Percentiles rank a stretch among this genome's conserved stretches.
Conservation (phyloP, 2,888 invertebrate species). For the Pollenia griseotomentosa region DNA sequence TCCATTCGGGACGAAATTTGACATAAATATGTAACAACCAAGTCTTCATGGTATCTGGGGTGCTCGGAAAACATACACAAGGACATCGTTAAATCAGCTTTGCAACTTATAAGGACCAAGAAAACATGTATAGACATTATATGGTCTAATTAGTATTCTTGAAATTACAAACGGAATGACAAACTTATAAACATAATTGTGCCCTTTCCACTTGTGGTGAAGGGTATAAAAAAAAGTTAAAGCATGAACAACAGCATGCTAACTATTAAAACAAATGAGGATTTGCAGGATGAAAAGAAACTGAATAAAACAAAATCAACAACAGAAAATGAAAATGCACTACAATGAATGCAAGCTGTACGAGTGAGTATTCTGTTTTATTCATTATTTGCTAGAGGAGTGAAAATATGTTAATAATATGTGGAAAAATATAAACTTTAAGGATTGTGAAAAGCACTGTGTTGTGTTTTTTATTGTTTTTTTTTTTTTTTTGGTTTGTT, state of each 20-base stretch:
- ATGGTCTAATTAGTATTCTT: too few species aligned
- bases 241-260: conserved; percentile 16
- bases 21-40: too few species aligned
- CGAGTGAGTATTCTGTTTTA: conserved; percentile 22
- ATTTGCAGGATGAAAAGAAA: conserved; percentile 54
- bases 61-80: too few species aligned
- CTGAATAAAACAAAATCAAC: not conserved
- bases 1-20: too few species aligned
- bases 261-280: conserved; percentile 60
- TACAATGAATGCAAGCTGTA: conserved; percentile 15
- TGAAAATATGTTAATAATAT: conserved; percentile 61
- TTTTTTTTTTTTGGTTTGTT: not conserved
- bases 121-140: too few species aligned
- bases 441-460: conserved; percentile 27
- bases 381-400: conserved; percentile 56
- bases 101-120: too few species aligned
- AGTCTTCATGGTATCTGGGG: too few species aligned
- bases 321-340: not conserved
- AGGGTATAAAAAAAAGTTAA: not conserved
- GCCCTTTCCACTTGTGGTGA: too few species aligned
- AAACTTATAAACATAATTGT: too few species aligned
- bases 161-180: too few species aligned
- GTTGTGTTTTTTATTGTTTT: not conserved
- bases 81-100: too few species aligned
- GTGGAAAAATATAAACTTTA: conserved; percentile 37